Percentiles rank a stretch among this genome's conserved stretches.
These are phyloP conservation scores for Mimumesa dahlbomi DNA, from an alignment of 2,888 invertebrate genomes.

Conservation along the genomic window DNA sequence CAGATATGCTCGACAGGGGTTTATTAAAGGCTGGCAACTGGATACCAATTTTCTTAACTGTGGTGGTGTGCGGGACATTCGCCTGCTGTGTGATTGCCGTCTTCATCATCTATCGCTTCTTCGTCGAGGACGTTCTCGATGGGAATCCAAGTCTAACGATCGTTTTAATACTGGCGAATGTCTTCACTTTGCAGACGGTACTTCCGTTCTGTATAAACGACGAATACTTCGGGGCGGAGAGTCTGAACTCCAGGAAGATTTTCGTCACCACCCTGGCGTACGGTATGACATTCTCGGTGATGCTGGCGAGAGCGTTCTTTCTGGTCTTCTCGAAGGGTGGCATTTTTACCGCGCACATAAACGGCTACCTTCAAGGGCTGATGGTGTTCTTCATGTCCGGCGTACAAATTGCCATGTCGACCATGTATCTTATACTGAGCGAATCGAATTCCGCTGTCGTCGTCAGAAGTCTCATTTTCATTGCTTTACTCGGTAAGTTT, in stretches of 20 bases:
- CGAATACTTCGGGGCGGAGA: conserved; percentile 65
- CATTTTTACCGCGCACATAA: conserved; percentile 86
- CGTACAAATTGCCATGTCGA: conserved; percentile 81
- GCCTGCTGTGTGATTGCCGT: conserved; percentile 85
- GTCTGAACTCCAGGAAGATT: conserved; percentile 83
- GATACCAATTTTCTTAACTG: conserved; percentile 85
- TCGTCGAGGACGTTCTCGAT: conserved; percentile 85
- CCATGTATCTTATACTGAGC: conserved; percentile 72
- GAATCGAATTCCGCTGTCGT: conserved; percentile 72
- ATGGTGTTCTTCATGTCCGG: conserved; percentile 85
- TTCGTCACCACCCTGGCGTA: conserved; percentile 84
- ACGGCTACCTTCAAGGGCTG: conserved; percentile 86
- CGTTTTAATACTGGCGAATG: conserved; percentile 79
- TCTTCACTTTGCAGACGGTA: conserved; percentile 79
- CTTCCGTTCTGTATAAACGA: conserved; percentile 79
- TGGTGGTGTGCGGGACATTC: conserved; percentile 85
- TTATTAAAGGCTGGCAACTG: conserved; percentile 79
- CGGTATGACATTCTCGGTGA: conserved; percentile 84
- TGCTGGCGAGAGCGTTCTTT: conserved; percentile 85
- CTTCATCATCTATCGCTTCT: conserved; percentile 85
- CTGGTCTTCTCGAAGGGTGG: conserved; percentile 86
- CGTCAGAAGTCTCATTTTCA: conserved; percentile 75
- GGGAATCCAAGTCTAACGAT: conserved; percentile 84
- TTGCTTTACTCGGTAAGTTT: conserved; percentile 81
- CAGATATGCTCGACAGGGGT: conserved; percentile 37